A percentile compares a stretch with the other conserved stretches of the same genome.
These are phyloP conservation scores for Gobius niger DNA, from an alignment of 2,113 vertebrate species.

Conservation along the genomic window DNA sequence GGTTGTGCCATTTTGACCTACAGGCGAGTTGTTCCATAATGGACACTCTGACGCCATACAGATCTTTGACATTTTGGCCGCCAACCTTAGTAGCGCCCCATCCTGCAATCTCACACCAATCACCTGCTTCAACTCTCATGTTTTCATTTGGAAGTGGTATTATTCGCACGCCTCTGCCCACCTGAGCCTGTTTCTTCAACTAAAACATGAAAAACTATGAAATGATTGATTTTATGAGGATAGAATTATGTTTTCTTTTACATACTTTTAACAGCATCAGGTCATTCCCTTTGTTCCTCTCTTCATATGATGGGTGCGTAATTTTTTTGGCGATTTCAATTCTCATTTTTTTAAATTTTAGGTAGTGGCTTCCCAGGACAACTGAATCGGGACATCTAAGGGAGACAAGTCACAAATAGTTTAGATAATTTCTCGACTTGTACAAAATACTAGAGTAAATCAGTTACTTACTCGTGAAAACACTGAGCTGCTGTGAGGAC, in stretches of 20 bases:
- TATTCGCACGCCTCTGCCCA: neutral
- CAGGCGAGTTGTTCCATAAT: conserved; percentile 31
- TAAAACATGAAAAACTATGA: conserved; percentile 10
- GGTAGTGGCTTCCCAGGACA: conserved; percentile 52
- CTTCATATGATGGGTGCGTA: neutral
- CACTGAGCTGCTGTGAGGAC: conserved; percentile 76
- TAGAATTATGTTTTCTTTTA: too few relatives aligned
- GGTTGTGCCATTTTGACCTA: rapidly evolving
- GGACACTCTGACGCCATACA: conserved; percentile 42
- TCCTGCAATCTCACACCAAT: conserved; percentile 58
- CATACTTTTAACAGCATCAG: conserved; percentile 71
- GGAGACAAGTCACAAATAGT: too few relatives aligned
- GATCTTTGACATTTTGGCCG: rapidly evolving
- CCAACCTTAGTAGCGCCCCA: conserved; percentile 30
- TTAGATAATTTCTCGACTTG: too few relatives aligned
- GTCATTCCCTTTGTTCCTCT: neutral
- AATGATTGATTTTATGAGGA: too few relatives aligned
- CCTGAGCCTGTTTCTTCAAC: conserved; percentile 19
- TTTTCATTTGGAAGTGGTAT: conserved; percentile 9
- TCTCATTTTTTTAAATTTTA: neutral
- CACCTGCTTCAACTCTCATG: neutral
- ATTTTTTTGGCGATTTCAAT: neutral
- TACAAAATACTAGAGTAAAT: neutral
- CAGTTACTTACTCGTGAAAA: neutral
- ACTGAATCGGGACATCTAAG: conserved; percentile 14